These are phyloP conservation scores for Enhydra lutris DNA, from an alignment of 2,113 vertebrate genomes.

Conservation along the genomic window DNA sequence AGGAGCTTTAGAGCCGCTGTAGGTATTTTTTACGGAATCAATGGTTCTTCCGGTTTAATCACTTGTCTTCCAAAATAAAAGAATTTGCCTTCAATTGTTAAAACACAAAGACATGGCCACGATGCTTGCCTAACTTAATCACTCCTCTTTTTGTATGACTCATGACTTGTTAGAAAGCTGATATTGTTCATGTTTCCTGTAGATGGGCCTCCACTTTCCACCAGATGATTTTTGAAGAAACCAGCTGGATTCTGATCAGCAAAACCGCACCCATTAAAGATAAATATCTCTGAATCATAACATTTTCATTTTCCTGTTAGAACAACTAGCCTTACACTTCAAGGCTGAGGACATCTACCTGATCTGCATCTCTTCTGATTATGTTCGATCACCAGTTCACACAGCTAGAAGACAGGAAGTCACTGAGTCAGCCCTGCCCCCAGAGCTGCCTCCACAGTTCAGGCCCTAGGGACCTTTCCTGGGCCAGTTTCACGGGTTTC, in stretches of 20 bases:
- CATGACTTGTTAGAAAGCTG: conserved; percentile 3
- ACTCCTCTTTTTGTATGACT: neutral
- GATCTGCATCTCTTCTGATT: neutral
- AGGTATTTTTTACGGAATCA: neutral
- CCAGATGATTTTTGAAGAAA: conserved; percentile 31
- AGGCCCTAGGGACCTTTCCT: neutral
- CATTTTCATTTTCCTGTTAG: conserved; percentile 32
- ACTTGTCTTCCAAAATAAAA: neutral
- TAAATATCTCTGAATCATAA: conserved; percentile 48
- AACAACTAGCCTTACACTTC: conserved; percentile 1
- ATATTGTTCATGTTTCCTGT: neutral
- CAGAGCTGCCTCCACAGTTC: neutral
- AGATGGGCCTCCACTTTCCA: neutral
- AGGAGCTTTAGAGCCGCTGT: neutral
- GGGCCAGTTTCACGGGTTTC: neutral
- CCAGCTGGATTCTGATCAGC: conserved; percentile 47
- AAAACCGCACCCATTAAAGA: conserved; percentile 28
- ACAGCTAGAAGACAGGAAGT: neutral
- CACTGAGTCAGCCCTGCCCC: neutral
- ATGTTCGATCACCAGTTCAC: neutral
- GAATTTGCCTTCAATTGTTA: conserved; percentile 17
- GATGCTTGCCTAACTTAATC: neutral
- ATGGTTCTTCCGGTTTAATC: conserved; percentile 18
- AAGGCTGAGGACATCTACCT: neutral
- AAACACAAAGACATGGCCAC: conserved; percentile 17